Evolutionary conservation across 2,797 vertebrate genomes (phyloP), one percentile per base, ranked within the genome.

Genomic region (Myotis pilosus): DNA sequence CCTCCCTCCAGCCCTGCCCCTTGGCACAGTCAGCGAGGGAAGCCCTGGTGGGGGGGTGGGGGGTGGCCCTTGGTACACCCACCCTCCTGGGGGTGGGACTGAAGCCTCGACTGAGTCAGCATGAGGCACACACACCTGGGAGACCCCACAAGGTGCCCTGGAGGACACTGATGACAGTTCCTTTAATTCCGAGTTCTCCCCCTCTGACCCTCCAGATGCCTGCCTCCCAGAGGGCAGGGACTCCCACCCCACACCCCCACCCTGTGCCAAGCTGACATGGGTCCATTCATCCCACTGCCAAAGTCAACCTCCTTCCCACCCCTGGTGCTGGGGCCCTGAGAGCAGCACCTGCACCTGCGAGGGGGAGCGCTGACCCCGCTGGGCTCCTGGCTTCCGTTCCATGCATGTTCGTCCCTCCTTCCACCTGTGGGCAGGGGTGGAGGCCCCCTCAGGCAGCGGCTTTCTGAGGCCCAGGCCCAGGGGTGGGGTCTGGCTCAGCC

Each of bases 331-430:
- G 83, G 87, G 9, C 44, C 3, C 5, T 3, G 3, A 17, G 6
- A 36, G 60, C 60, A 23, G 22, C 0, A 1, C 22, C 49, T 25
- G n/a, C 16, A 38, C 22, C 60, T 62, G 28, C 1, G 0, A 2
- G 3, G 10, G 0, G 1, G 17, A 44, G 17, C 6, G 0, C 2
- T 0, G 6, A 12, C 79, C n/a, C 3, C 0, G 2, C 3, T 13
- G 5, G 60, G 23, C 20, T 68, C 60, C 55, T 3, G 20, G 44
- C 38, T 30, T 5, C 15, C 11, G 25, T 25, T 60, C 57, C 57
- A 10, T 13, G 25, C 25, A 28, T 5, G 8, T 25, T 13, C 1
- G 13, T 11, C 38, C 16, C 23, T 25, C 3, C 17, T 19, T n/a
- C n/a, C 8, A 1, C 60, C 38, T 0, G 1, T 5, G 28, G 68